Base-by-base conservation (phyloP, 2,888 invertebrate species). In the Ectropis crepuscularia region DNA sequence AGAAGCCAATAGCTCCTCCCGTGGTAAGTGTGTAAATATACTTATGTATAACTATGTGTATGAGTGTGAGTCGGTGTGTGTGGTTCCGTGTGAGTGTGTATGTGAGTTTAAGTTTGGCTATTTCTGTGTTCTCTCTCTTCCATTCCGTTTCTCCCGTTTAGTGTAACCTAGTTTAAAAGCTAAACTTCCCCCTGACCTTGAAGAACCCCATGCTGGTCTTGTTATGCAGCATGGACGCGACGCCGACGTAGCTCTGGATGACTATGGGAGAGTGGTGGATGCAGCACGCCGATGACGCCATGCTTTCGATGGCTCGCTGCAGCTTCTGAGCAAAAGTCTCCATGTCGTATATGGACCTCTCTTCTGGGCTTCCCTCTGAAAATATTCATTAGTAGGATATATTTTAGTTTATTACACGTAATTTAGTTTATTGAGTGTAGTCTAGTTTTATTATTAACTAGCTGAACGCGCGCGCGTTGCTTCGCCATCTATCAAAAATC, bases 151-250 rank as follows among this genome's bases (percentile, higher is more conserved):
- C 7, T 6, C 39, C 12, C n/a, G 16, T 28, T 28, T n/a, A 42
- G 11, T 7, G 12, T 45, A 4, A 50, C 8, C 50, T 57, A 53
- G 12, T 93, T 51, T 95, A 96, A 83, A 96, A 97, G 84, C 97
- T 97, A 80, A 97, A 95, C 84, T 96, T 96, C 72, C 97, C 97
- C 72, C 97, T 93, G 66, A 97, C 96, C 90, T 97, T 96, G 88
- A 97, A 97, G 90, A 97, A 98, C 2, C 98, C 98, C 82, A 98
- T 93, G 70, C 95, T 94, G 73, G 96, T 96, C 77, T 96, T 96
- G 87, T 98, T 98, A 81, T 97, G 96, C 6, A 98, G 94, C 48
- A 97, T 85, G 5, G 97, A 96, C 8, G 96, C 95, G 46, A 97
- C 86, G 6, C 97, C 96, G 10, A 96, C 93, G 79, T 97, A 98